Evolutionary conservation across 2,797 vertebrate genomes (phyloP).

Genomic region (Peromyscus aztecus): DNA sequence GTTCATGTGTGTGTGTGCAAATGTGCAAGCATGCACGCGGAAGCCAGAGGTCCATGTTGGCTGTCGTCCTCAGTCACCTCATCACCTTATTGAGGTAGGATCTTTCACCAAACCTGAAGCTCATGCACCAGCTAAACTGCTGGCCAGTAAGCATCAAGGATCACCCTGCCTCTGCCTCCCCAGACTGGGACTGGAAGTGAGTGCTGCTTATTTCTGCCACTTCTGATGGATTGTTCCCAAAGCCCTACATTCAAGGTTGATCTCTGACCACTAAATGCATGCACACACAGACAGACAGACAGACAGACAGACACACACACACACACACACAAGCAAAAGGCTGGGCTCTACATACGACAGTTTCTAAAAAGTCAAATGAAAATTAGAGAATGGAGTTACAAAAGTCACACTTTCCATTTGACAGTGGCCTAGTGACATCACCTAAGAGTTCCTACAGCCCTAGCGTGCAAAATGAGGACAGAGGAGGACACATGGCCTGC

Average conservation of each 20-base stretch:
- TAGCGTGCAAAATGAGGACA: background rate
- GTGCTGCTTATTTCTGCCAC: background rate
- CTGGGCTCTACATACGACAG: background rate
- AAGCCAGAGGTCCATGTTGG: background rate
- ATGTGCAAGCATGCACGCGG: background rate
- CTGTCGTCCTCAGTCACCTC: background rate
- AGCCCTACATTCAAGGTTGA: background rate
- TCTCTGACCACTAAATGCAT: background rate
- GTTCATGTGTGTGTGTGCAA: background rate
- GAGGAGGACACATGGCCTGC: background rate
- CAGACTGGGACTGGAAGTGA: background rate
- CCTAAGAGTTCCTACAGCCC: background rate
- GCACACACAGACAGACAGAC: background rate
- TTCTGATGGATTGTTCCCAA: background rate
- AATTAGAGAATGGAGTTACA: background rate
- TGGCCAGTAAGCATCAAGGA: background rate
- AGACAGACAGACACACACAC: no score
- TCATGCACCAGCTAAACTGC: background rate
- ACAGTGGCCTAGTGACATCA: background rate
- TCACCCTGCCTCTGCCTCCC: background rate
- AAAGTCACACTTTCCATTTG: background rate
- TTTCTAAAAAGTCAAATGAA: constrained; percentile 26
- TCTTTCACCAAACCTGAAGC: background rate
- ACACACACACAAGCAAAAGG: background rate
- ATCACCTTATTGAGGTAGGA: background rate